Evolutionary conservation across 2,113 vertebrate genomes (phyloP).

Genomic region (Dicentrarchus labrax): DNA sequence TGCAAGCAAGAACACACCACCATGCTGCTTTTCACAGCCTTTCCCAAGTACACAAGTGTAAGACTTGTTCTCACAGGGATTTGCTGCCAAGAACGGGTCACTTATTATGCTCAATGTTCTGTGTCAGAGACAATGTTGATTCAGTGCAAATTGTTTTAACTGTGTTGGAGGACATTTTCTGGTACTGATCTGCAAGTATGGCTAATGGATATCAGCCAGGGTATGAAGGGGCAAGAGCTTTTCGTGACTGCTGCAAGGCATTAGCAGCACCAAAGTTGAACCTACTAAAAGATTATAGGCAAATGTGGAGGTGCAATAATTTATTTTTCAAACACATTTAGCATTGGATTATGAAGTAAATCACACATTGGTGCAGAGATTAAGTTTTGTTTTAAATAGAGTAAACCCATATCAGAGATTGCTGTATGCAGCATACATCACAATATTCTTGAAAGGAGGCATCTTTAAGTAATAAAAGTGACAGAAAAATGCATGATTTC

Average conservation of each 20-base stretch:
- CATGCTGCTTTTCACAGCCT: slow-evolving; percentile 41
- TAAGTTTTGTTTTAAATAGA: background rate
- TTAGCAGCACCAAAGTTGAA: slow-evolving; percentile 2
- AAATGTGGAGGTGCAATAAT: background rate
- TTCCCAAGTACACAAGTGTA: slow-evolving; percentile 3
- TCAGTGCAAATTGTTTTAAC: slow-evolving; percentile 32
- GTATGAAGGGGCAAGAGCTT: background rate
- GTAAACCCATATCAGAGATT: slow-evolving; percentile 2
- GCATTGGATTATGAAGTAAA: slow-evolving; percentile 1
- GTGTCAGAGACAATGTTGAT: slow-evolving; percentile 25
- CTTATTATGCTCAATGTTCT: slow-evolving; percentile 26
- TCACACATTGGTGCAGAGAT: background rate
- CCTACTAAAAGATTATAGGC: background rate
- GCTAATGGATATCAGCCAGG: slow-evolving; percentile 20
- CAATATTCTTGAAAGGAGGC: slow-evolving; percentile 3
- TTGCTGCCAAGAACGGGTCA: slow-evolving; percentile 21
- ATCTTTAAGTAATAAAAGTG: slow-evolving; percentile 19
- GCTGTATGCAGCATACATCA: slow-evolving; percentile 12
- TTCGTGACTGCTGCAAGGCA: background rate
- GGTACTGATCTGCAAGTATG: background rate
- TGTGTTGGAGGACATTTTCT: slow-evolving; percentile 33
- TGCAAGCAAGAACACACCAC: slow-evolving; percentile 26
- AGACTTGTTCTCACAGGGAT: background rate
- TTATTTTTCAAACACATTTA: background rate
- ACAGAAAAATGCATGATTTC: slow-evolving; percentile 17